A percentile compares a stretch with the other conserved stretches of the same genome.
Evolutionary conservation across 2,113 vertebrate species (phyloP).

Genomic region (Microcebus murinus): DNA sequence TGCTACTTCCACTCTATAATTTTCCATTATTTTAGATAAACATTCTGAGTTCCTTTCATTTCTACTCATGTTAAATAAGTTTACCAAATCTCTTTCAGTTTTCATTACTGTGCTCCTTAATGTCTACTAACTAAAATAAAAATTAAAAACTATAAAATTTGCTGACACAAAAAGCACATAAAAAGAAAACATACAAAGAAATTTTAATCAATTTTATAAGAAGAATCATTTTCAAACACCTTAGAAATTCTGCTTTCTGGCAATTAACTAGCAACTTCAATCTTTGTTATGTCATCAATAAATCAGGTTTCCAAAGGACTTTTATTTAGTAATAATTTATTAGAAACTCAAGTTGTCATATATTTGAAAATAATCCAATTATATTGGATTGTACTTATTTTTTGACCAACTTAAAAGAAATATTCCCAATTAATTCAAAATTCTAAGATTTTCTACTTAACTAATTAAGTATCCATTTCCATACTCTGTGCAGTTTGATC

Average conservation of each 20-base stretch:
- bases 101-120: background rate
- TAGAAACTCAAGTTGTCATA: background rate
- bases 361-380: background rate
- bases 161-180: background rate
- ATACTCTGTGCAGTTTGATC: background rate
- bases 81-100: background rate
- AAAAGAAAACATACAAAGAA: background rate
- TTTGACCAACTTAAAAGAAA: slow-evolving; percentile 19
- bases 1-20: background rate
- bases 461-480: background rate
- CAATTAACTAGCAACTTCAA: background rate
- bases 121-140: background rate
- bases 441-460: background rate
- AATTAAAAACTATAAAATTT: background rate
- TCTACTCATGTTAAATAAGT: background rate
- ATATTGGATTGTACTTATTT: background rate
- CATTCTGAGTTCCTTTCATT: background rate
- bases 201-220: background rate
- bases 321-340: background rate
- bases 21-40: background rate
- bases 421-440: background rate
- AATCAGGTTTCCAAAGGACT: background rate
- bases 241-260: background rate
- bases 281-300: background rate
- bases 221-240: background rate